Base-by-base conservation (phyloP, 1,140 invertebrate genomes). In the Drosophila orosa region DNA sequence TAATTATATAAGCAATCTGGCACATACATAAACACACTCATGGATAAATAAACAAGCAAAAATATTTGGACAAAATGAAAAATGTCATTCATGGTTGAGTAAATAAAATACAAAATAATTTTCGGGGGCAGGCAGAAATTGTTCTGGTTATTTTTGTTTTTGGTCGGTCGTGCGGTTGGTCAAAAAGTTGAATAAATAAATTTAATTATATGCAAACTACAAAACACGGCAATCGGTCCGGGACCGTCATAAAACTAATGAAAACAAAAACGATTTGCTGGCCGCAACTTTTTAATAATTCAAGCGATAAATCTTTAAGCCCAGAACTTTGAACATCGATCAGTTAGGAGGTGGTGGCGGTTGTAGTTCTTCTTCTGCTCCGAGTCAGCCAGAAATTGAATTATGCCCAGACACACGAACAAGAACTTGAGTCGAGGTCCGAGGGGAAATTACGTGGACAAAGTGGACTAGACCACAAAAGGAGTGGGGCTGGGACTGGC, bases 121-220 rank as follows among this genome's bases (percentile, higher is more conserved):
- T 75, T 58, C 4, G 48, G 61, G 44, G 48, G 42, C 65, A 50
- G 13, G n/a, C 58, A 37, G 12, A 31, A 73, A 73, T 72, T 74
- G 48, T 71, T 55, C 17, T 65, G 24, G 24, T 33, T 39, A 39
- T 22, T 65, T 29, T 37, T 19, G 10, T 33, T 74, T 33, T 39
- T 72, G 37, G 44, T 37, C 15, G 27, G 17, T 42, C 10, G 31
- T 68, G 42, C 29, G 68, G 61, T 54, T 59, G 68, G 68, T 65
- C 73, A 75, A 19, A 67, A 75, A 75, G 73, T 55, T 67, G 73
- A 75, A 67, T 76, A 76, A 76, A 76, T 76, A 59, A 76, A 74
- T 65, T 74, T 74, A 74, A 74, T 74, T 74, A 74, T 74, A 74
- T 74, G 71, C 72, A 74, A 74, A 65, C 69, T 74, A 74, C 72